Evolutionary conservation across 2,113 vertebrate species (phyloP).

Genomic region (Poecilia latipinna): DNA sequence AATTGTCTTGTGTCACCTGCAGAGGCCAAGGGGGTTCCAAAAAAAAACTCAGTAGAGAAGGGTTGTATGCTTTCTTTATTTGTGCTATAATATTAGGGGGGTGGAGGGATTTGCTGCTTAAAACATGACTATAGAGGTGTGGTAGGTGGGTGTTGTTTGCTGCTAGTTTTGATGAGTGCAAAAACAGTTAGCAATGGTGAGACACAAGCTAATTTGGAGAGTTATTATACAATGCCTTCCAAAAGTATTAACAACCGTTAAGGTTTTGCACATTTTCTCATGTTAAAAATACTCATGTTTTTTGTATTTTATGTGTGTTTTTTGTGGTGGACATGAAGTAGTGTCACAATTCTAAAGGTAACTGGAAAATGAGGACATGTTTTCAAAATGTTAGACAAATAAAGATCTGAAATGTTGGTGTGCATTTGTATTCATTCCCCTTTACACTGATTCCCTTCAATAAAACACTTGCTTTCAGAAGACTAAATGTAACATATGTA

Average conservation of each 20-base stretch:
- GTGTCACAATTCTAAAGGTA: no score
- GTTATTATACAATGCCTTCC: neutral
- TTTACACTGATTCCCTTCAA: no score
- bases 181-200: conserved; percentile 1
- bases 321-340: no score
- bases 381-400: no score
- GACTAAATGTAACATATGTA: no score
- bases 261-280: neutral
- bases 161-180: conserved; percentile 28
- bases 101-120: conserved; percentile 40
- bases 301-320: no score
- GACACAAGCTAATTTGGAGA: neutral
- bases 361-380: no score
- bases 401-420: no score
- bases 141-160: conserved; percentile 19
- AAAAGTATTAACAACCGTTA: neutral
- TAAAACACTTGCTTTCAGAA: no score
- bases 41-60: conserved; percentile 26
- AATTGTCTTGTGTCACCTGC: conserved; percentile 36
- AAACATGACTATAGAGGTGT: conserved; percentile 29
- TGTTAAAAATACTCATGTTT: neutral
- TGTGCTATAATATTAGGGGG: conserved; percentile 23
- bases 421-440: no score
- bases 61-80: conserved; percentile 42
- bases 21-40: conserved; percentile 37